Conservation (phyloP, 2,888 invertebrate species). For the Harpalus rufipes region DNA sequence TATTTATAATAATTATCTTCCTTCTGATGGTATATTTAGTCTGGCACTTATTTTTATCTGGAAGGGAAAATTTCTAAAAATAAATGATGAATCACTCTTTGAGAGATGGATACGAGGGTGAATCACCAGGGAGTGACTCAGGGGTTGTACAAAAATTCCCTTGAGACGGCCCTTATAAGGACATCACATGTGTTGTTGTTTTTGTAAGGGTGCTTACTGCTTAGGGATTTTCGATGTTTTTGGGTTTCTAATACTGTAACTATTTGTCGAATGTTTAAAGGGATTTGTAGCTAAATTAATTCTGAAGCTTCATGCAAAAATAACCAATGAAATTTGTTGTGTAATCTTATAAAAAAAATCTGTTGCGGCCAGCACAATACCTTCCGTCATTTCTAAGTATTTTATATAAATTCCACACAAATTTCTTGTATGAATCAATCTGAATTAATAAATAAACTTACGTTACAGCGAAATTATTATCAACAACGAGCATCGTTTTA, state of each 20-base stretch:
- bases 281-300: background rate
- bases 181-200: slow-evolving; percentile 3
- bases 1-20: background rate
- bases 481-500: too few species aligned
- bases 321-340: background rate
- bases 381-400: too few species aligned
- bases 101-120: slow-evolving; percentile 2
- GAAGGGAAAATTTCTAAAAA: slow-evolving; percentile 15
- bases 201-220: slow-evolving; percentile 21
- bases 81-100: slow-evolving; percentile 33
- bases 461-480: too few species aligned
- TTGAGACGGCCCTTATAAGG: slow-evolving; percentile 16
- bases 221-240: slow-evolving; percentile 22
- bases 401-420: too few species aligned
- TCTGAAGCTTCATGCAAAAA: background rate
- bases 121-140: slow-evolving; percentile 15
- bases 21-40: background rate
- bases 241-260: background rate
- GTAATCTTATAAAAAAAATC: background rate
- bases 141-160: slow-evolving; percentile 12
- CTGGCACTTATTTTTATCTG: background rate
- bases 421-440: too few species aligned
- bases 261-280: background rate
- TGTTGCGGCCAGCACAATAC: too few species aligned
- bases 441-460: too few species aligned